These are phyloP conservation scores for Xanthia togata DNA, from an alignment of 2,888 invertebrate genomes.

Conservation along the genomic window DNA sequence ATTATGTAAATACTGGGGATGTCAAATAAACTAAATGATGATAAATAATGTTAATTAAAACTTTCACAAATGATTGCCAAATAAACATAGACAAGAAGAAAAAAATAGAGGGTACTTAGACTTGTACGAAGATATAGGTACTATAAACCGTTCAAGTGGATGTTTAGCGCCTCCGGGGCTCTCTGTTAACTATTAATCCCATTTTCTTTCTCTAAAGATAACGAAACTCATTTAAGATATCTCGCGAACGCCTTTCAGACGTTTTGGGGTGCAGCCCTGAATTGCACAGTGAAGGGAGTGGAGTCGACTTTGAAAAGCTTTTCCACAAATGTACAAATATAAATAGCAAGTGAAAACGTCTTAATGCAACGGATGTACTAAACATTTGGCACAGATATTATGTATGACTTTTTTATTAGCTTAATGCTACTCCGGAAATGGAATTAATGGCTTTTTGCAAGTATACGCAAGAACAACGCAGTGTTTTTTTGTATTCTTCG, in stretches of 20 bases:
- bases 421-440: constrained; percentile 52
- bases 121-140: neutral
- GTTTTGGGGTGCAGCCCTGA: constrained; percentile 86
- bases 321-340: constrained; percentile 12
- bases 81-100: constrained; percentile 1
- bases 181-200: constrained; percentile 89
- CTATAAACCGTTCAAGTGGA: constrained; percentile 71
- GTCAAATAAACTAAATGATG: constrained; percentile 22
- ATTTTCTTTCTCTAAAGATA: constrained; percentile 89
- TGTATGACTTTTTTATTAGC: constrained; percentile 28
- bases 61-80: constrained; percentile 5
- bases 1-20: constrained; percentile 37
- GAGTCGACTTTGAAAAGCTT: constrained; percentile 62
- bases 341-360: neutral
- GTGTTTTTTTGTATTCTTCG: neutral
- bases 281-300: constrained; percentile 69
- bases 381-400: constrained; percentile 1
- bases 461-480: neutral
- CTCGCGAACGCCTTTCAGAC: constrained; percentile 86
- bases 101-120: neutral
- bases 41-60: neutral
- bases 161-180: constrained; percentile 81
- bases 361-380: constrained; percentile 21
- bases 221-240: constrained; percentile 90
- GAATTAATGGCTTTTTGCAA: constrained; percentile 44